Evolutionary conservation across 92 coral and sea anemone genomes (phyloP), one percentile per base, ranked within the genome.

Genomic region (Porites lobata): DNA sequence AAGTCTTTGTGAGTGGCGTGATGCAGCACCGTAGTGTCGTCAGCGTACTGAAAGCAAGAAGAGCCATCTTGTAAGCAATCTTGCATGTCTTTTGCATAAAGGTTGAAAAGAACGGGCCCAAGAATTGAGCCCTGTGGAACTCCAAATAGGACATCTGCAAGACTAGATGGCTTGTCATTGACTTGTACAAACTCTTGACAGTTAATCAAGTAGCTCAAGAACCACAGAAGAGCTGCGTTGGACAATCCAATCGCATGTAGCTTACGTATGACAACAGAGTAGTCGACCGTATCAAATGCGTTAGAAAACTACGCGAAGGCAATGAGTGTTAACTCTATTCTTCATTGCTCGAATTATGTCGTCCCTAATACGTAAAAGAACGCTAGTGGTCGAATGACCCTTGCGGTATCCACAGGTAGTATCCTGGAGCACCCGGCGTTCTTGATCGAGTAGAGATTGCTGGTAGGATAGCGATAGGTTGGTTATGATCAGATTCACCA

Each of bases 271-370:
- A 89, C 77, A 1, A 86, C 75, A 26, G 75, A 69, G 50, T 85
- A 81, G 70, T 80, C 89, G 7, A 92, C 93, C 9, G 95, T 89
- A 69, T 92, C 91, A 65, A 92, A 89, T 0, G 93, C 95, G 69
- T 75, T 89, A 32, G 91, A 92, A 82, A 86, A 89, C 53, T 85
- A 86, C 20, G 87, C 93, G 77, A 87, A 67, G 38, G 71, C 89
- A 29, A 82, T 68, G 29, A 87, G 69, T 8, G 76, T 75, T 22
- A 75, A 72, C 75, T 77, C 84, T 89, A 0, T 59, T 72, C 76
- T 92, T 88, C 92, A 84, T 88, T 14, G 92, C 94, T 29, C 66
- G 67, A 21, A 78, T 72, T 29, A 92, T 77, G 80, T 88, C 94
- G 43, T 84, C 94, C 47, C 91, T 26, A 14, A 91, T 87, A 18